Evolutionary conservation across 1,140 invertebrate species (phyloP).

Genomic region (Vollenhovia emeryi): DNA sequence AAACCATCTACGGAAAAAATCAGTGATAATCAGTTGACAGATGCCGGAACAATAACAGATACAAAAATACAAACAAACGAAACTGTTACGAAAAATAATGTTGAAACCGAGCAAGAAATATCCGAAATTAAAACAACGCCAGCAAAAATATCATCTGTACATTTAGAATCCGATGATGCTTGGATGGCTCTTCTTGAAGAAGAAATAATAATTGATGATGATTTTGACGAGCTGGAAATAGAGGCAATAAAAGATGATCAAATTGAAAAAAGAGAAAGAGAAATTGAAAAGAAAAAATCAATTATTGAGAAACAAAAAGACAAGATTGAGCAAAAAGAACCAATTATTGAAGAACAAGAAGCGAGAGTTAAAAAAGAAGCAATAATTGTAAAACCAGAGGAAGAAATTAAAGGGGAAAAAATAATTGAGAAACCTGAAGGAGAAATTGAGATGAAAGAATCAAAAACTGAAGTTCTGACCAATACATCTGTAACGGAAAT

Average conservation of each 20-base stretch:
- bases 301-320: neutral
- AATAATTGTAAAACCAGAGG: neutral
- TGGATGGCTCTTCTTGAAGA: slow-evolving; percentile 86
- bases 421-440: slow-evolving; percentile 40
- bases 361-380: neutral
- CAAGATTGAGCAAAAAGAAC: neutral
- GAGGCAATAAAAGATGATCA: neutral
- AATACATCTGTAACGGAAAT: neutral
- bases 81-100: slow-evolving; percentile 57
- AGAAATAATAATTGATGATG: slow-evolving; percentile 79
- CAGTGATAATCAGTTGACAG: neutral
- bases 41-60: neutral
- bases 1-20: neutral
- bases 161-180: slow-evolving; percentile 83
- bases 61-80: neutral
- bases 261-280: neutral
- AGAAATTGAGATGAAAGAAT: slow-evolving; percentile 25
- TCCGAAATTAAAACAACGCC: neutral
- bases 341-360: slow-evolving; percentile 23
- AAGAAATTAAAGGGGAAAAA: slow-evolving; percentile 52
- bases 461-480: neutral
- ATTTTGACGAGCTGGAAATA: slow-evolving; percentile 57
- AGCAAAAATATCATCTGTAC: slow-evolving; percentile 65
- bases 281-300: neutral
- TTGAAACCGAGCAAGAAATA: slow-evolving; percentile 74